These are phyloP conservation scores for Agrotis clavis DNA, from an alignment of 2,888 invertebrate genomes.

Conservation along the genomic window DNA sequence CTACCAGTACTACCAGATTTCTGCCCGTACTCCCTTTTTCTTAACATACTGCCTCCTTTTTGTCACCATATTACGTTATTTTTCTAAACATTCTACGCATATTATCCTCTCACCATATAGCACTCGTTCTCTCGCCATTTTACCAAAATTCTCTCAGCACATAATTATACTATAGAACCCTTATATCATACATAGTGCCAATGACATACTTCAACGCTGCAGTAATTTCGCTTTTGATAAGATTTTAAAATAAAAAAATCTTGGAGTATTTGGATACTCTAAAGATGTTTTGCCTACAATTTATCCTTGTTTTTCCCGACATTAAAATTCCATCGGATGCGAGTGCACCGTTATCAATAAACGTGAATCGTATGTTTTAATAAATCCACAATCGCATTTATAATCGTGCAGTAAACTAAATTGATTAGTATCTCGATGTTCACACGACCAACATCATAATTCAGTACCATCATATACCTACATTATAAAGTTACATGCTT, in stretches of 20 bases:
- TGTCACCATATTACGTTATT: not conserved
- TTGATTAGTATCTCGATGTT: conserved; percentile 19
- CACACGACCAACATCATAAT: conserved; percentile 1
- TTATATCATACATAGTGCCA: conserved; percentile 31
- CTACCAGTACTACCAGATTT: too few relatives aligned
- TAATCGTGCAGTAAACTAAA: conserved; percentile 20
- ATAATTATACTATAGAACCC: conserved; percentile 35
- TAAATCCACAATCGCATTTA: conserved; percentile 5
- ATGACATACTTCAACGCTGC: not conserved
- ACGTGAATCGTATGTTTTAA: conserved; percentile 22
- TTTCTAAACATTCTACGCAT: too few relatives aligned
- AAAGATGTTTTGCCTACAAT: not conserved
- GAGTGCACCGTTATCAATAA: conserved; percentile 27
- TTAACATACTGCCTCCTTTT: not conserved
- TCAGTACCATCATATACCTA: too few relatives aligned
- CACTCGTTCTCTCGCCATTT: conserved; percentile 27
- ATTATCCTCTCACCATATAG: not conserved
- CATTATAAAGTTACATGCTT: not conserved
- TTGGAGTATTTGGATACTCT: too few relatives aligned
- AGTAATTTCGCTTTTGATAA: not conserved
- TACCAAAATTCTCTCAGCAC: not conserved
- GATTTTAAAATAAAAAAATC: not conserved
- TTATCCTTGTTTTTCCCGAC: conserved; percentile 1
- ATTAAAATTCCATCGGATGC: conserved; percentile 1
- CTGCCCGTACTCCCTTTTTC: too few relatives aligned